These are phyloP conservation scores for Anadara kagoshimensis DNA, from an alignment of 1,140 invertebrate genomes.

Conservation along the genomic window DNA sequence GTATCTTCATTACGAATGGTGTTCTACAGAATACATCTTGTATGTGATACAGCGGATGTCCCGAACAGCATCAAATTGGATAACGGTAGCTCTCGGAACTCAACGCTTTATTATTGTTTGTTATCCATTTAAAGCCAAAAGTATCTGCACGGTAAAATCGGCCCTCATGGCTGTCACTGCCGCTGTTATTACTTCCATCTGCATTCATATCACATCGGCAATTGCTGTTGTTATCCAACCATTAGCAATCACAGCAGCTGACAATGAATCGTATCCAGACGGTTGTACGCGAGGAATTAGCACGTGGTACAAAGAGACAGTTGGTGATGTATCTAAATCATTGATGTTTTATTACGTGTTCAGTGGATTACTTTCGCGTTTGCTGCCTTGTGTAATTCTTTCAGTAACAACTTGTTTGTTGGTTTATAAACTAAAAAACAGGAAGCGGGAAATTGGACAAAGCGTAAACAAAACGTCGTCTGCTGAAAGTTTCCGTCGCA, in stretches of 20 bases:
- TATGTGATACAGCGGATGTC: slow-evolving; percentile 29
- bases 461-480: slow-evolving; percentile 6
- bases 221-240: slow-evolving; percentile 24
- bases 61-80: slow-evolving; percentile 33
- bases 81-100: slow-evolving; percentile 26
- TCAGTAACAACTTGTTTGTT: slow-evolving; percentile 19
- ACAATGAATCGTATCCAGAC: background rate
- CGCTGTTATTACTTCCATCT: slow-evolving; percentile 5
- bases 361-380: slow-evolving; percentile 19
- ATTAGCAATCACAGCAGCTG: background rate
- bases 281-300: slow-evolving; percentile 21
- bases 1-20: slow-evolving; percentile 32
- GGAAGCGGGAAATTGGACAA: background rate
- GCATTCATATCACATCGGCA: slow-evolving; percentile 23
- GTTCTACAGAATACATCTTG: slow-evolving; percentile 14
- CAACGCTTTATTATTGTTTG: slow-evolving; percentile 32
- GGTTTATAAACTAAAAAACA: background rate
- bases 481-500: slow-evolving; percentile 6
- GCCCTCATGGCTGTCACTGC: slow-evolving; percentile 19
- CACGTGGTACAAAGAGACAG: slow-evolving; percentile 20
- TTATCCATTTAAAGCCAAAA: slow-evolving; percentile 32
- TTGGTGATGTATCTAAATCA: slow-evolving; percentile 16
- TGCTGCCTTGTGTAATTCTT: slow-evolving; percentile 29
- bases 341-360: slow-evolving; percentile 28
- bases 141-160: slow-evolving; percentile 24